Evolutionary conservation across 2,888 invertebrate genomes (phyloP).

Genomic region (Cephonodes hylas): DNA sequence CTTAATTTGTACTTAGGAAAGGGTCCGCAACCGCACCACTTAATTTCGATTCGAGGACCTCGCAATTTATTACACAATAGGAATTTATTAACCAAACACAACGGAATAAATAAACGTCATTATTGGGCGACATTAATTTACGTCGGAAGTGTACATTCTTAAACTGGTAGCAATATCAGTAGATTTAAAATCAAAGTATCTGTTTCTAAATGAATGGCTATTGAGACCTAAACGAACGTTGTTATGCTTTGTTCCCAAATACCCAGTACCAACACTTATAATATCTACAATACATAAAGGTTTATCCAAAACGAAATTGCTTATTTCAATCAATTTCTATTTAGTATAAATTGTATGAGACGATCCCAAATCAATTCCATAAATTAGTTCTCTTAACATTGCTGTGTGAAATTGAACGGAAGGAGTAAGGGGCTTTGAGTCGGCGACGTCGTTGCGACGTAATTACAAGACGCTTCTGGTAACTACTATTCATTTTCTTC

Average conservation of each 20-base stretch:
- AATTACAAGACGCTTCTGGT: conserved; percentile 35
- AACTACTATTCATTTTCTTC: conserved; percentile 27
- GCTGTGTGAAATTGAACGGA: conserved; percentile 14
- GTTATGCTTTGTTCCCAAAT: too few relatives aligned
- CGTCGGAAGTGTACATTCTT: too few relatives aligned
- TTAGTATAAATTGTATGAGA: neutral
- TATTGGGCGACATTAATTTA: too few relatives aligned
- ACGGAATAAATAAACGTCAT: too few relatives aligned
- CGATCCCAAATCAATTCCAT: neutral
- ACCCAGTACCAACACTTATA: too few relatives aligned
- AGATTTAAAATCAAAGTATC: too few relatives aligned
- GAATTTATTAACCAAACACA: conserved; percentile 34
- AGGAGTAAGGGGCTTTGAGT: conserved; percentile 17
- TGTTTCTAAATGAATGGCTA: too few relatives aligned
- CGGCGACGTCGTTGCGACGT: conserved; percentile 31
- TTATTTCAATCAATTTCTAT: too few relatives aligned
- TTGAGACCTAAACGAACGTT: too few relatives aligned
- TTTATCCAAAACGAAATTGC: too few relatives aligned
- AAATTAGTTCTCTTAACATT: neutral
- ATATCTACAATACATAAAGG: too few relatives aligned
- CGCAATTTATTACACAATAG: conserved; percentile 37
- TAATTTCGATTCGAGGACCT: conserved; percentile 43
- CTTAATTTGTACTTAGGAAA: conserved; percentile 45
- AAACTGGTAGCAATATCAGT: too few relatives aligned
- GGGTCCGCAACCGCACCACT: conserved; percentile 33